phyloP scores from a whole-genome alignment of 1,140 invertebrate species.

The Condylostylus longicornis region DNA sequence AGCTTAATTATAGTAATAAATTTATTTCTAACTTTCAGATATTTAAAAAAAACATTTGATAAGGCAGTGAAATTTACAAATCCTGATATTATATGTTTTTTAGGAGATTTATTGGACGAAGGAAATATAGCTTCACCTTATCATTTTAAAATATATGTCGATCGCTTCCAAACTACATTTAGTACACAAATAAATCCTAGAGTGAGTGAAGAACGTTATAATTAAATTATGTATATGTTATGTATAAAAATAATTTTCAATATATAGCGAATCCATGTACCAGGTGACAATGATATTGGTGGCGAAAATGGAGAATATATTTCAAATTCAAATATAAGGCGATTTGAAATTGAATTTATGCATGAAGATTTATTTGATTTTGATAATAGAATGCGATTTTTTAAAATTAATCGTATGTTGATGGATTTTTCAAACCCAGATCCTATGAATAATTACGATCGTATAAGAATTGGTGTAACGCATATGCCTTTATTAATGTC shows the following conservation, averaged over 20 bases:
- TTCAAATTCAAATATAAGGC: constrained; percentile 49
- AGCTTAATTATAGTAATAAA: not conserved
- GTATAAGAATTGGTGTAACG: constrained; percentile 50
- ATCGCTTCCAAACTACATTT: constrained; percentile 57
- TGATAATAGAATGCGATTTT: constrained; percentile 38
- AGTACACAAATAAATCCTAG: constrained; percentile 38
- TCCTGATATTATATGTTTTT: constrained; percentile 73
- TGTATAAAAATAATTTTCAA: constrained; percentile 13
- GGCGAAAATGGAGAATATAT: constrained; percentile 70
- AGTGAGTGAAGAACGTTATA: constrained; percentile 19
- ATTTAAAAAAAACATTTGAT: constrained; percentile 61
- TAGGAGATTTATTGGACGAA: constrained; percentile 88
- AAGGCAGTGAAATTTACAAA: constrained; percentile 53
- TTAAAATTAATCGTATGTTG: constrained; percentile 55
- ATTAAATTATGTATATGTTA: not conserved
- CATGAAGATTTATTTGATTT: constrained; percentile 47
- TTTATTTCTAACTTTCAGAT: constrained; percentile 38
- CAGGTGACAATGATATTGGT: constrained; percentile 91
- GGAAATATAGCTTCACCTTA: constrained; percentile 56
- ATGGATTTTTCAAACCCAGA: constrained; percentile 38
- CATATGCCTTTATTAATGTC: constrained; percentile 50
- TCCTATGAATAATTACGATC: constrained; percentile 40
- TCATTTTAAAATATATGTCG: constrained; percentile 53
- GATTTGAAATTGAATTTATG: constrained; percentile 64
- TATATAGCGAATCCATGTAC: constrained; percentile 56